A percentile compares a stretch with the other conserved stretches of the same genome.
These are phyloP conservation scores for Temnopleurus reevesii DNA, from an alignment of 53 echinoderm and acorn worm genomes.

Conservation along the genomic window DNA sequence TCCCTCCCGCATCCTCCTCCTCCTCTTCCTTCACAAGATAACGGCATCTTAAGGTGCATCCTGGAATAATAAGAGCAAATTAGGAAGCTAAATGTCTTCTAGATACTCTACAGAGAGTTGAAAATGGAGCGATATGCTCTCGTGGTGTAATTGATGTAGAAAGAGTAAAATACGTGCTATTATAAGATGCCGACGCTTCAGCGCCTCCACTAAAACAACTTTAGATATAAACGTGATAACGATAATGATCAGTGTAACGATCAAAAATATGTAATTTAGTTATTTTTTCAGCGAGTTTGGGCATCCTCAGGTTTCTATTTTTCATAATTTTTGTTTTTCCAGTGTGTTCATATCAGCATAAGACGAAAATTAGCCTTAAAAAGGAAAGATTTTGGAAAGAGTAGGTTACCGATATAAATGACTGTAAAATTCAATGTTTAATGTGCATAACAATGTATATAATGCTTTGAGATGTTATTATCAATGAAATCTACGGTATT, in stretches of 20 bases:
- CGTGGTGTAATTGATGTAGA: neutral
- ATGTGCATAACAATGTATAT: too few relatives aligned
- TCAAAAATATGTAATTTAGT: neutral
- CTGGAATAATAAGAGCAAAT: constrained; percentile 1
- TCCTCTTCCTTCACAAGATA: neutral
- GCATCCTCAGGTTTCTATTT: neutral
- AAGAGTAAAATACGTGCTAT: neutral
- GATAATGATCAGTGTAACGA: neutral
- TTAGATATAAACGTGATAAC: neutral
- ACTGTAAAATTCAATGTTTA: too few relatives aligned
- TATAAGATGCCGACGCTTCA: neutral
- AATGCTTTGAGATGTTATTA: too few relatives aligned
- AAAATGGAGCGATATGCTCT: constrained; percentile 28
- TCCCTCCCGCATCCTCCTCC: constrained; percentile 5
- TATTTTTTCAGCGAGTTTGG: neutral
- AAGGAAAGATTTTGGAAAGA: too few relatives aligned
- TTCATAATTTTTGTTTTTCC: neutral
- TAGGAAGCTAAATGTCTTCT: constrained; percentile 12
- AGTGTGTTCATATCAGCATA: neutral
- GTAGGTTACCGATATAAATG: too few relatives aligned
- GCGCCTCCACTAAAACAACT: neutral
- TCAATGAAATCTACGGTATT: too few relatives aligned
- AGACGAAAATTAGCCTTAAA: too few relatives aligned
- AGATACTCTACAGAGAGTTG: neutral
- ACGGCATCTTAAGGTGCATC: neutral